These are phyloP conservation scores for Naso thynnoides DNA, from an alignment of 2,797 vertebrate genomes.

Conservation along the genomic window DNA sequence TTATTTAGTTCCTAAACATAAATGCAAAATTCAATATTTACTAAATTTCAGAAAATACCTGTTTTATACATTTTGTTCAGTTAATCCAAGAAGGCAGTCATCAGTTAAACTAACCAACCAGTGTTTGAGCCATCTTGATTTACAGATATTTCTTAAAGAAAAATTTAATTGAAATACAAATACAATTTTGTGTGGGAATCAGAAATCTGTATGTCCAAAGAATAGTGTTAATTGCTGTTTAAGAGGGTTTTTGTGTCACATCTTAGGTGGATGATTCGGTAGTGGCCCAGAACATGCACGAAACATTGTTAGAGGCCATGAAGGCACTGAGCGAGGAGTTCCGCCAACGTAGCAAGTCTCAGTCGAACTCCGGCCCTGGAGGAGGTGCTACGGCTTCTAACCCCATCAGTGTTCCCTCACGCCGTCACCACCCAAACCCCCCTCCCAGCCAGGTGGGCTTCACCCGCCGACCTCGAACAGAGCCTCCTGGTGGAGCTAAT, in stretches of 20 bases:
- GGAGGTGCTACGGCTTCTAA: conserved; percentile 86
- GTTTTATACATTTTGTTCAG: conserved; percentile 4
- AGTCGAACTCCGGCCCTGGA: conserved; percentile 82
- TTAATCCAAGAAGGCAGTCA: not conserved
- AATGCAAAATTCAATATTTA: not conserved
- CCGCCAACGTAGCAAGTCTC: conserved; percentile 87
- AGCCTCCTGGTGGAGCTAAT: conserved; percentile 77
- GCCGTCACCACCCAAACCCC: conserved; percentile 84
- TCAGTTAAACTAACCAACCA: not conserved
- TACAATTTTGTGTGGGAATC: not conserved
- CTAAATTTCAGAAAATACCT: too few species aligned
- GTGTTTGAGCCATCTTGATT: not conserved
- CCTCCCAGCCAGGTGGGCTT: conserved; percentile 88
- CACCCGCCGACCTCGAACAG: conserved; percentile 82
- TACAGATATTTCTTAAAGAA: not conserved
- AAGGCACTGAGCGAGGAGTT: conserved; percentile 90
- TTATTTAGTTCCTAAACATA: not conserved
- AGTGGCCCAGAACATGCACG: conserved; percentile 93
- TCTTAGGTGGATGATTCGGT: conserved; percentile 84
- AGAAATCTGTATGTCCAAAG: not conserved
- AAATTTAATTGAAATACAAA: not conserved
- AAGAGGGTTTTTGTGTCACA: not conserved
- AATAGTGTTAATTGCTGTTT: conserved; percentile 13
- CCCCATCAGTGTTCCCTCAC: conserved; percentile 88
- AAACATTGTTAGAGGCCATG: conserved; percentile 91